Conservation (phyloP, 1,140 invertebrate genomes). For the Coptotermes formosanus region DNA sequence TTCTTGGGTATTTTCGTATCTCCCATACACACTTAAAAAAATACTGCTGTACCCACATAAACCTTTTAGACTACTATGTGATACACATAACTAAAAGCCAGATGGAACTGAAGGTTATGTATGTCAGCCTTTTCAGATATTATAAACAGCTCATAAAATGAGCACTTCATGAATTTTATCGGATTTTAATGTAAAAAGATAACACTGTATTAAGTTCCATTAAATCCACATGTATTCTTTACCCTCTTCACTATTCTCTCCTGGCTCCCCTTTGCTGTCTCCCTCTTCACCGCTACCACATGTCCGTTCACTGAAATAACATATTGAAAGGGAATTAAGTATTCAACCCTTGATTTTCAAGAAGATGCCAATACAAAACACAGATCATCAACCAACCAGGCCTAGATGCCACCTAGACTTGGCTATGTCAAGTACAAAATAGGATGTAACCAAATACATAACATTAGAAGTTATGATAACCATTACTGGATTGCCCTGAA, state of each 20-base stretch:
- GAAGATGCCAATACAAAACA: background rate
- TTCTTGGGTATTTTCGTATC: too few relatives aligned
- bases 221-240: background rate
- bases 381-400: too few relatives aligned
- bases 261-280: constrained; percentile 28
- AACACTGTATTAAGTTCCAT: background rate
- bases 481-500: too few relatives aligned
- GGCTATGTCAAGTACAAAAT: too few relatives aligned
- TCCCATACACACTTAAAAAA: too few relatives aligned
- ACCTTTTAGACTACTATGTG: too few relatives aligned
- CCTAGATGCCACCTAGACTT: too few relatives aligned
- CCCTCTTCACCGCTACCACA: constrained; percentile 12
- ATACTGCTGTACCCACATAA: too few relatives aligned
- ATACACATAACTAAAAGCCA: background rate
- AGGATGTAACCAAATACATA: too few relatives aligned
- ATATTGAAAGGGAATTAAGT: too few relatives aligned
- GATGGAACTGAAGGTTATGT: background rate
- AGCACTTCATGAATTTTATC: background rate
- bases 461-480: too few relatives aligned
- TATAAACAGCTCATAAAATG: background rate
- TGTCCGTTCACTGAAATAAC: constrained; percentile 27
- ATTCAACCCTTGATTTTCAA: background rate
- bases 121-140: background rate
- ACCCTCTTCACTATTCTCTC: constrained; percentile 30
- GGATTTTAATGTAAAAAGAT: background rate